Conservation (phyloP, 2,888 invertebrate genomes). For the Dryocosmus kuriphilus region DNA sequence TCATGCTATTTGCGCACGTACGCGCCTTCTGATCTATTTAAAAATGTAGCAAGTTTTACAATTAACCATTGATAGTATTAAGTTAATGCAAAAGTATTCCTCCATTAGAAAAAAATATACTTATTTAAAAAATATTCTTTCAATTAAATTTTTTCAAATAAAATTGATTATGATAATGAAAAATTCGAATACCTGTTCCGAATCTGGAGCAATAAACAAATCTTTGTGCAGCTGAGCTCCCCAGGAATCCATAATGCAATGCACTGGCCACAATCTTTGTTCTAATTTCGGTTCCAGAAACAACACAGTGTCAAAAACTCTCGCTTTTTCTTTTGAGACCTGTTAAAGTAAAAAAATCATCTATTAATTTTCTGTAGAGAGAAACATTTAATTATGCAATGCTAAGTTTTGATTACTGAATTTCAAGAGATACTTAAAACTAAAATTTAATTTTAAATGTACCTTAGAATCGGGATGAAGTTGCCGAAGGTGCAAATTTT, state of each 20-base stretch:
- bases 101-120: not conserved
- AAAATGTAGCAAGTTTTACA: not conserved
- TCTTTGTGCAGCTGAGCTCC: slow-evolving; percentile 94
- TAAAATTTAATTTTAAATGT: not conserved
- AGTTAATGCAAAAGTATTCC: not conserved
- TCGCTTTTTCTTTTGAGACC: slow-evolving; percentile 82
- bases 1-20: not conserved
- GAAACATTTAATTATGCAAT: not conserved
- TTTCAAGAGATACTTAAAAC: not conserved
- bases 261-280: slow-evolving; percentile 95
- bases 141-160: not conserved
- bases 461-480: slow-evolving; percentile 81
- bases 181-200: slow-evolving; percentile 79
- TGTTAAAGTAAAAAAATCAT: slow-evolving; percentile 46
- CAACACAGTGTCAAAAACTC: slow-evolving; percentile 91
- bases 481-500: slow-evolving; percentile 89
- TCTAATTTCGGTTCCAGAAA: slow-evolving; percentile 91
- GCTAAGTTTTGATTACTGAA: too few relatives aligned
- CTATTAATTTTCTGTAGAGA: not conserved
- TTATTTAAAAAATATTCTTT: not conserved
- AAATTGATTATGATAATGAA: not conserved
- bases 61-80: not conserved
- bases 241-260: slow-evolving; percentile 96
- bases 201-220: slow-evolving; percentile 88
- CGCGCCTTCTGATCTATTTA: not conserved